Percentiles rank a stretch among this genome's conserved stretches.
phyloP scores from a whole-genome alignment of 1,140 invertebrate species.

The Drosophila trapezifrons region DNA sequence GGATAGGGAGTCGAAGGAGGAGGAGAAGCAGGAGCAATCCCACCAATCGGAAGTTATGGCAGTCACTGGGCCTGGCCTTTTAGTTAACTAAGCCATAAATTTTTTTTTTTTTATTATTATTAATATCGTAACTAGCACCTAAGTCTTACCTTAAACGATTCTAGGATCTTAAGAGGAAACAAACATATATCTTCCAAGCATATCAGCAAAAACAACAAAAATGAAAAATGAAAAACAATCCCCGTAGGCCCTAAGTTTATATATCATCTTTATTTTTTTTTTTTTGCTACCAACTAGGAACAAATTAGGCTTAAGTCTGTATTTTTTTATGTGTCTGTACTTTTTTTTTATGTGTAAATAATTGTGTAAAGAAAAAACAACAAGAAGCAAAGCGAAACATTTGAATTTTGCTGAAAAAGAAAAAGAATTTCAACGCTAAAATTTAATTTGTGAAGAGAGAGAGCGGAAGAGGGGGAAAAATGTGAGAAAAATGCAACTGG shows the following conservation, averaged over 20 bases:
- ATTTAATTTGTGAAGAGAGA: slow-evolving; percentile 3
- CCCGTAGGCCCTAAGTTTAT: slow-evolving; percentile 8
- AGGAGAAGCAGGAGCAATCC: slow-evolving; percentile 40
- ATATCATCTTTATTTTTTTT: slow-evolving; percentile 42
- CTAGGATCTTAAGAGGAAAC: slow-evolving; percentile 20
- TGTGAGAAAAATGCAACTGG: slow-evolving; percentile 41
- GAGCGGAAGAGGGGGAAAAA: slow-evolving; percentile 1
- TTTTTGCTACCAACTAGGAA: slow-evolving; percentile 51
- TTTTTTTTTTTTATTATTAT: slow-evolving; percentile 11
- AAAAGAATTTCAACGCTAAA: slow-evolving; percentile 47
- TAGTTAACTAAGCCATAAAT: slow-evolving; percentile 31
- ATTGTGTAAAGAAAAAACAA: slow-evolving; percentile 15
- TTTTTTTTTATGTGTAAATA: slow-evolving; percentile 47
- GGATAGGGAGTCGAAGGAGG: too few species aligned
- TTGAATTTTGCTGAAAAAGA: slow-evolving; percentile 37
- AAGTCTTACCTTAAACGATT: slow-evolving; percentile 14
- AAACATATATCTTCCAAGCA: slow-evolving; percentile 57
- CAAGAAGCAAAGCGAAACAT: slow-evolving; percentile 46
- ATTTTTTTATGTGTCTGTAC: slow-evolving; percentile 22
- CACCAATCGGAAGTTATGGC: slow-evolving; percentile 54
- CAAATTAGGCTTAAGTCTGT: slow-evolving; percentile 59
- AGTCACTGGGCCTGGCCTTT: slow-evolving; percentile 67
- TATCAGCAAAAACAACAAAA: slow-evolving; percentile 46
- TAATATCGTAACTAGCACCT: slow-evolving; percentile 12
- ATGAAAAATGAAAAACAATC: slow-evolving; percentile 12